Evolutionary conservation across 1,140 invertebrate species (phyloP).

Genomic region (Notospermus geniculatus): DNA sequence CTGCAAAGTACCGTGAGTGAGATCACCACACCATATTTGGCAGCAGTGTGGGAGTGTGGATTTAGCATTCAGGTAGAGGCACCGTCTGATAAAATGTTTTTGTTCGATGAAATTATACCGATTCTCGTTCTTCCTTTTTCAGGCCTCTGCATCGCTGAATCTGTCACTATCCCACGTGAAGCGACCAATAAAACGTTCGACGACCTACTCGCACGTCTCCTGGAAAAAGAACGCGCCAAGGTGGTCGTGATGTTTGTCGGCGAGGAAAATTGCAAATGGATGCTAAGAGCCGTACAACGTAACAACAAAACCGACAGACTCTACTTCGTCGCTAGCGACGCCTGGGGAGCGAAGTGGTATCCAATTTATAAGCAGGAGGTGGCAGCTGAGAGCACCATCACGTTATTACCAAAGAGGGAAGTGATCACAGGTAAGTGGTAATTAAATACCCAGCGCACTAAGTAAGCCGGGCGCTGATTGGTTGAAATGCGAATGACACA

Average conservation of each 20-base stretch:
- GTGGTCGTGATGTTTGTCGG: constrained; percentile 73
- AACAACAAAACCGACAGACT: constrained; percentile 56
- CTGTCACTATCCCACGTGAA: constrained; percentile 45
- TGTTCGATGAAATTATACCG: too few species aligned
- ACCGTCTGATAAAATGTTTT: too few species aligned
- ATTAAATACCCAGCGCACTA: not conserved
- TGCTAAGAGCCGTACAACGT: constrained; percentile 57
- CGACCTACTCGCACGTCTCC: constrained; percentile 60
- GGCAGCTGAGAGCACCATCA: constrained; percentile 74
- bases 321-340: constrained; percentile 76
- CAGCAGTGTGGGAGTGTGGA: too few species aligned
- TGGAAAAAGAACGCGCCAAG: constrained; percentile 64
- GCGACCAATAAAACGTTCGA: constrained; percentile 44
- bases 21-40: too few species aligned
- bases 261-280: constrained; percentile 69
- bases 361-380: constrained; percentile 69
- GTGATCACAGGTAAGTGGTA: constrained; percentile 37
- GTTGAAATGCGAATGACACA: too few species aligned
- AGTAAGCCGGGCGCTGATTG: not conserved
- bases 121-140: constrained; percentile 12
- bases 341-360: constrained; percentile 75
- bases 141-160: constrained; percentile 52
- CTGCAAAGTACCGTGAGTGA: too few species aligned
- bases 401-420: constrained; percentile 64
- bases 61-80: too few species aligned